Conservation (phyloP, 1,140 invertebrate species). For the Ditylenchus dipsaci region DNA sequence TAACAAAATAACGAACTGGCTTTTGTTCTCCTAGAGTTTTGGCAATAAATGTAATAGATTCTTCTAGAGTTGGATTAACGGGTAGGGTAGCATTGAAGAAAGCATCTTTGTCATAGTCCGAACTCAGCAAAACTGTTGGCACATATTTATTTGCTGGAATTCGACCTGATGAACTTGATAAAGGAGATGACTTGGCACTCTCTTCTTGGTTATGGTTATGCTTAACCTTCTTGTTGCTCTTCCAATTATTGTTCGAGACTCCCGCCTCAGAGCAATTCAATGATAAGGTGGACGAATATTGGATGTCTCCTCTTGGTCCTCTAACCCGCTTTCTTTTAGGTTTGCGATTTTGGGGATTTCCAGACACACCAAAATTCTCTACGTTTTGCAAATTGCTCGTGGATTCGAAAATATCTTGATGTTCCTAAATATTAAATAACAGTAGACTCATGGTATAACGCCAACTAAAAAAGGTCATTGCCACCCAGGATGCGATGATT, state of each 20-base stretch:
- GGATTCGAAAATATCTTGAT: not conserved
- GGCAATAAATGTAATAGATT: conserved; percentile 14
- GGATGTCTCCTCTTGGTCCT: no score
- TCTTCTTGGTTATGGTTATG: not conserved
- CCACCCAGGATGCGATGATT: no score
- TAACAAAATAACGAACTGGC: conserved; percentile 14
- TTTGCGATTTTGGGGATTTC: not conserved
- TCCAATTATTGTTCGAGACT: not conserved
- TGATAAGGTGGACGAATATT: no score
- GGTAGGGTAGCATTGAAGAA: conserved; percentile 4
- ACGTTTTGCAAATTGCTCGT: not conserved
- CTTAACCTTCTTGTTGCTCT: not conserved
- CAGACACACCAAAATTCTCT: not conserved
- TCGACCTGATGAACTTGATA: not conserved
- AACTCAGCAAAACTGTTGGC: conserved; percentile 7
- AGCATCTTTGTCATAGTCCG: conserved; percentile 13
- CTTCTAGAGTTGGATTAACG: conserved; percentile 12
- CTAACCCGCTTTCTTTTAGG: not conserved
- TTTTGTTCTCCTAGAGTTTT: conserved; percentile 27
- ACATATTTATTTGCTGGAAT: conserved; percentile 14
- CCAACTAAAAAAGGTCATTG: no score
- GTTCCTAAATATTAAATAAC: not conserved
- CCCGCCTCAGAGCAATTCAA: no score
- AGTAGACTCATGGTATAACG: not conserved
- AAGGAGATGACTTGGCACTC: not conserved